Evolutionary conservation across 2,113 vertebrate species (phyloP), one percentile per base, ranked within the genome.

Genomic region (Epinephelus fuscoguttatus): DNA sequence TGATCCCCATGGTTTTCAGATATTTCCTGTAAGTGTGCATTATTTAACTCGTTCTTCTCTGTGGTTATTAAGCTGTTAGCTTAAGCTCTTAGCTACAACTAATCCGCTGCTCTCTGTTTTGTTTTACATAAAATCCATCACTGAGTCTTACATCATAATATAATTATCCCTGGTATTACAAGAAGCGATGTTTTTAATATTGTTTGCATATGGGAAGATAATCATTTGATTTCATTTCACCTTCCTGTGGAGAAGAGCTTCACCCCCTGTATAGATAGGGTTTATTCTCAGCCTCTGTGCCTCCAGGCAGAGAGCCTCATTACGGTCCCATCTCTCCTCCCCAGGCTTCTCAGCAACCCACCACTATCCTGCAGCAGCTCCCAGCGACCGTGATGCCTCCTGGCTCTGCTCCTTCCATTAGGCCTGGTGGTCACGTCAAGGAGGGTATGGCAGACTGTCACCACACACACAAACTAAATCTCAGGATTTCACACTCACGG

Each of bases 381-480:
- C 88, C 92, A 1, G 88, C 78, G 25, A 75, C 81, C 1, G 21
- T 59, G 45, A 81, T 87, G 70, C 86, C 89, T 75, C 74, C 74
- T 56, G 76, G 70, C 86, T 70, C 64, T 18, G 52, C 47, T 74
- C 53, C 87, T 14, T 15, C 92, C 1, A 7, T 90, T 30, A 71
- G 90, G 80, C 71, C 87, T n/a, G 81, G 75, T 25, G 90, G 82
- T 27, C 90, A 86, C 0, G n/a, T 92, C 82, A 93, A 86, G 81
- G 91, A 92, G 89, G 94, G 94, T 93, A 87, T 13, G 90, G 89
- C 87, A 76, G 2, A 69, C 85, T 94, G 94, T 93, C 93, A 92
- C 71, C 40, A 6, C 68, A 27, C 81, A 78, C 81, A 78, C 82
- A 68, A 76, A 86, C 77, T 55, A 64, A 78, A 80, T 27, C 80